Base-by-base conservation (phyloP, 53 echinoderm and acorn worm genomes). In the Stichopus horrens region DNA sequence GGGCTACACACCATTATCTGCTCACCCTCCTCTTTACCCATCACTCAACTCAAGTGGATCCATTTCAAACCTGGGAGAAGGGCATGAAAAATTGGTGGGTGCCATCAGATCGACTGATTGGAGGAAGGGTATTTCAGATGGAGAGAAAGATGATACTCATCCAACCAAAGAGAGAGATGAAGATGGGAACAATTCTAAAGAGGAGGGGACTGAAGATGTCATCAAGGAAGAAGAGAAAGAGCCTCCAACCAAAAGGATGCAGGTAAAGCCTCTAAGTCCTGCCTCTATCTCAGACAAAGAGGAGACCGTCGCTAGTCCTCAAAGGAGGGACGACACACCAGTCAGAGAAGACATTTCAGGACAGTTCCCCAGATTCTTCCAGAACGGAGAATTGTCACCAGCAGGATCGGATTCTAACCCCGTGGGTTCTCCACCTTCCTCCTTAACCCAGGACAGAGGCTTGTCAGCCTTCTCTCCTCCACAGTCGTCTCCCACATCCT, bases 1-100 rank as follows among this genome's bases (percentile, higher is more conserved):
- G 53, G 93, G 91, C 18, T 95, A 95, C 76, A 94, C 95, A 58
- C 92, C 90, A 18, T 86, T 95, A 74, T 86, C 94, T 11, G 71
- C 91, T 52, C 96, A 94, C 22, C 58, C 93, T 23, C 90, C 93
- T n/a, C 90, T 96, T 23, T 58, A 91, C 85, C 18, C 66, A 67
- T 23, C 63, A 51, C 85, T 85, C 65, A 85, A 68, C 58, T 23
- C 85, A 57, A 23, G 58, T 8, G 53, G 65, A 51, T 5, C 16
- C 65, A 8, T 67, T 11, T n/a, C 85, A 4, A 65, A 21, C 37
- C 65, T 66, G 21, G 65, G 85, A 66, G 85, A 85, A 66, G 67
- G 85, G 37, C 81, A 81, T 10, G 68, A 51, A 51, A 85, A 85
- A 16, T 11, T 67, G 85, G 21, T 52, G 9, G 52, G 83, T 88